Percentiles rank a stretch among this genome's conserved stretches.
Evolutionary conservation across 2,888 invertebrate genomes (phyloP).

Genomic region (Drosophila melanosoma): DNA sequence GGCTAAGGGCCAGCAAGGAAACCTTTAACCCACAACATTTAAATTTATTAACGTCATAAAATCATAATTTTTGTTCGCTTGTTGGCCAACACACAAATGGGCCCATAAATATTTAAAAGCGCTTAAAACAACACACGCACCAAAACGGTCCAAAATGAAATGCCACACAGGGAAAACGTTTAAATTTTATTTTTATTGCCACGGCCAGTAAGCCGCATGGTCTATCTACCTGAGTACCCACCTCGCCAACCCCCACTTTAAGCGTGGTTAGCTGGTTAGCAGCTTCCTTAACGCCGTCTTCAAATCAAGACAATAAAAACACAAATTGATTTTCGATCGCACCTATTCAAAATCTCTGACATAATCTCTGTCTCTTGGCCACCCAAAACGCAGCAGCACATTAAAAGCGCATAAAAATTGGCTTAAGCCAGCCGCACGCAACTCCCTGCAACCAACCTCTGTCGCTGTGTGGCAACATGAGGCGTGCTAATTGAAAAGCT

Average conservation of each 20-base stretch:
- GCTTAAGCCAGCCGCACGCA: constrained; percentile 37
- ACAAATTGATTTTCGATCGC: constrained; percentile 73
- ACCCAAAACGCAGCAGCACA: constrained; percentile 68
- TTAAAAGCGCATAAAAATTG: constrained; percentile 69
- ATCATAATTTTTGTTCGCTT: constrained; percentile 72
- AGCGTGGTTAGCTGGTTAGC: neutral
- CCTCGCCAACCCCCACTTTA: neutral
- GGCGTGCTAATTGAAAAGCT: constrained; percentile 70
- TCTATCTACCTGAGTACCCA: neutral
- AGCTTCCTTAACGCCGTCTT: constrained; percentile 22
- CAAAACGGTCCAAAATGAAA: constrained; percentile 32
- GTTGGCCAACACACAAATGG: constrained; percentile 58
- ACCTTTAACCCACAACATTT: constrained; percentile 50
- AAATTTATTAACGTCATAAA: constrained; percentile 75
- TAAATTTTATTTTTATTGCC: constrained; percentile 68
- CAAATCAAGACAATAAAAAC: constrained; percentile 67
- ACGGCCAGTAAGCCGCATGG: constrained; percentile 19
- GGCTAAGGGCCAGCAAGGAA: constrained; percentile 9
- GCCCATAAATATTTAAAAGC: constrained; percentile 76
- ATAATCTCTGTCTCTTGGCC: constrained; percentile 38
- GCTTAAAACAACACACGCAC: constrained; percentile 54
- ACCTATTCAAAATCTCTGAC: constrained; percentile 57
- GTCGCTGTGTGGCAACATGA: constrained; percentile 43
- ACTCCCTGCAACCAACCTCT: too few species aligned
- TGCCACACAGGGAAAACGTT: constrained; percentile 65